These are phyloP conservation scores for Anoplius nigerrimus DNA, from an alignment of 2,888 invertebrate species.

Conservation along the genomic window DNA sequence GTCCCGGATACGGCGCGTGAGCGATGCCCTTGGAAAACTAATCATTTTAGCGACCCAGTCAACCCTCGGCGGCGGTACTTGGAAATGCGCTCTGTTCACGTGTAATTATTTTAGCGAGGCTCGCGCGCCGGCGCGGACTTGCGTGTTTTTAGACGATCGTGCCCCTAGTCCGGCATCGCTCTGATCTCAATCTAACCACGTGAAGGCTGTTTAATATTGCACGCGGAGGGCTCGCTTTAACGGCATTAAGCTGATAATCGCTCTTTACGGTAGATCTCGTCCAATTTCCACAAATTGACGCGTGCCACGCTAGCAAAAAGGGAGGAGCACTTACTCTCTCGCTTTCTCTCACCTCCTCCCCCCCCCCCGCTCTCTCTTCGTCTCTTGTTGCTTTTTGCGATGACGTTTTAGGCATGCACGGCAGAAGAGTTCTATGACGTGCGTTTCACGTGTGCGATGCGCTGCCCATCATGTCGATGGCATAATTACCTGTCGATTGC, in stretches of 20 bases:
- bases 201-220: conserved; percentile 48
- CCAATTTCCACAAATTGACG: too few relatives aligned
- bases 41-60: too few relatives aligned
- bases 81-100: conserved; percentile 10
- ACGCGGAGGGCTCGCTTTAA: conserved; percentile 37
- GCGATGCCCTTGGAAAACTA: too few relatives aligned
- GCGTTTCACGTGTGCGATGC: too few relatives aligned
- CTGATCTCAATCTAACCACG: conserved; percentile 44
- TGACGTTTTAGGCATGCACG: too few relatives aligned
- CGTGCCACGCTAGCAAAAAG: neutral
- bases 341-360: neutral
- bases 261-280: neutral
- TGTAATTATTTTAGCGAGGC: conserved; percentile 35
- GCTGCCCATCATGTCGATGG: too few relatives aligned
- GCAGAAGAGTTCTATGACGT: too few relatives aligned
- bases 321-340: neutral
- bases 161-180: conserved; percentile 9
- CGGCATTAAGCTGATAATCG: conserved; percentile 40
- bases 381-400: too few relatives aligned
- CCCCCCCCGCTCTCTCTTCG: neutral
- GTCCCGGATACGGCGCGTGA: too few relatives aligned
- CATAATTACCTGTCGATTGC: too few relatives aligned
- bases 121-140: conserved; percentile 15
- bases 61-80: too few relatives aligned
- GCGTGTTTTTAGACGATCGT: conserved; percentile 42